A percentile compares a stretch with the other conserved stretches of the same genome.
Evolutionary conservation across 2,888 invertebrate species (phyloP).

Genomic region (Fragum sueziense): DNA sequence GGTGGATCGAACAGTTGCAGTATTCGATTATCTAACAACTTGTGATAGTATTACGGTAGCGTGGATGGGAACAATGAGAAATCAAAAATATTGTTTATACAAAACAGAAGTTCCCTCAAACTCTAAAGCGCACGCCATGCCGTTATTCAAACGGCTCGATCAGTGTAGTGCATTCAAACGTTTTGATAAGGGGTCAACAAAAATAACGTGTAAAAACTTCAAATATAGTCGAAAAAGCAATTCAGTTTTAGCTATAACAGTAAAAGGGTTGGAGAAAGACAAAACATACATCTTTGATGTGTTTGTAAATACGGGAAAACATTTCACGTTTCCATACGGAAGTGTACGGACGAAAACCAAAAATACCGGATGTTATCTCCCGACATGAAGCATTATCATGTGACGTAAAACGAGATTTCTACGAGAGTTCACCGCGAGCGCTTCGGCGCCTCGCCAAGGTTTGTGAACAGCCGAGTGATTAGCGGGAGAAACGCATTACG

Average conservation of each 20-base stretch:
- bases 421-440: not conserved
- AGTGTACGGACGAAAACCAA: constrained; percentile 75
- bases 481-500: too few relatives aligned
- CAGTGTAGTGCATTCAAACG: constrained; percentile 56
- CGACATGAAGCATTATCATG: constrained; percentile 41
- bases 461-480: not conserved
- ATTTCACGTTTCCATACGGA: constrained; percentile 74
- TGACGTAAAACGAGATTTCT: not conserved
- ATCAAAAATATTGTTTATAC: constrained; percentile 80
- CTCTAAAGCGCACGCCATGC: constrained; percentile 14
- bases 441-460: not conserved
- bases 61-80: constrained; percentile 77
- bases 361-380: constrained; percentile 60
- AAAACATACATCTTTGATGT: constrained; percentile 79
- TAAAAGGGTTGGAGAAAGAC: constrained; percentile 73
- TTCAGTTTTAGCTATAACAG: constrained; percentile 73
- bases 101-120: constrained; percentile 67
- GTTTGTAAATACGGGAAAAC: constrained; percentile 73
- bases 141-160: constrained; percentile 57
- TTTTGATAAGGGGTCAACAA: constrained; percentile 43
- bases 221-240: constrained; percentile 64
- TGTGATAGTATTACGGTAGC: constrained; percentile 79
- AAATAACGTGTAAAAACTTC: constrained; percentile 62
- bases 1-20: constrained; percentile 72
- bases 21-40: constrained; percentile 74